Conservation (phyloP, 2,888 invertebrate species). For the Acronicta aceris region DNA sequence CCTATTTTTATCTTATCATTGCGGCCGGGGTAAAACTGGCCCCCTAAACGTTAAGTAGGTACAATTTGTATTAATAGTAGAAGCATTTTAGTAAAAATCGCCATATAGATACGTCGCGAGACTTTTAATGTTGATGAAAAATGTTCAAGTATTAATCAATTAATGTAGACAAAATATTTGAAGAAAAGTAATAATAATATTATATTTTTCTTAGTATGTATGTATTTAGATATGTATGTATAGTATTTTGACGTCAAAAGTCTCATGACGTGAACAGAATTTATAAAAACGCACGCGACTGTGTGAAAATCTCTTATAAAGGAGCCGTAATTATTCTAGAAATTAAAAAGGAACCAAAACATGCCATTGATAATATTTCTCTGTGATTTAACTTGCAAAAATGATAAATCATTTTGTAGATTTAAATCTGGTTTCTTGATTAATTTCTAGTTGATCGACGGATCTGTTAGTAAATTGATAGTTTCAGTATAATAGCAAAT, state of each 20-base stretch:
- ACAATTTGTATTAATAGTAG: constrained; percentile 76
- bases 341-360: constrained; percentile 42
- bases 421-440: constrained; percentile 30
- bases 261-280: constrained; percentile 50
- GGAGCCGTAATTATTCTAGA: constrained; percentile 40
- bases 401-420: constrained; percentile 27
- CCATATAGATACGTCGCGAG: constrained; percentile 64
- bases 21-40: constrained; percentile 47
- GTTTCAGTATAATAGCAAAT: constrained; percentile 70
- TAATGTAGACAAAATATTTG: constrained; percentile 71
- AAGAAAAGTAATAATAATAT: constrained; percentile 62
- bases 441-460: constrained; percentile 38
- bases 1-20: constrained; percentile 46
- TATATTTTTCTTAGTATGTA: constrained; percentile 80
- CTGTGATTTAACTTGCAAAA: constrained; percentile 36
- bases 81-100: constrained; percentile 73
- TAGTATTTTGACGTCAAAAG: constrained; percentile 57
- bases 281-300: constrained; percentile 37
- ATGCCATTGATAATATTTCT: constrained; percentile 29
- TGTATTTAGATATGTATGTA: constrained; percentile 70
- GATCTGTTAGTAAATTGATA: constrained; percentile 66
- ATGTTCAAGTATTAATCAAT: constrained; percentile 73
- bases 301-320: constrained; percentile 46
- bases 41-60: constrained; percentile 78
- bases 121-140: constrained; percentile 59